Evolutionary conservation across 2,113 vertebrate genomes (phyloP).

Genomic region (Lampris megalopsis): DNA sequence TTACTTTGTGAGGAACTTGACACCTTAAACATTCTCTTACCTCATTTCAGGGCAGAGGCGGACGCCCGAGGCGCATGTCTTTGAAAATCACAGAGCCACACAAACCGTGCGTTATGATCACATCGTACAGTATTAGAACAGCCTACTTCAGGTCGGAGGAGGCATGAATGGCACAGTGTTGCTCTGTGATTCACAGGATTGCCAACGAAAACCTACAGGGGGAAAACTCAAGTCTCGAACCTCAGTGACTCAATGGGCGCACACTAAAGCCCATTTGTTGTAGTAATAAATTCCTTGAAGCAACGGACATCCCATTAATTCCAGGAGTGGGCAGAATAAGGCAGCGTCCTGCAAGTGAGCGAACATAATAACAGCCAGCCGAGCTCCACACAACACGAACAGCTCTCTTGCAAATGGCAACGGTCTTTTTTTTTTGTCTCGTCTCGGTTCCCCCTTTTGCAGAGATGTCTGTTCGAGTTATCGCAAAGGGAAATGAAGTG

Average conservation of each 20-base stretch:
- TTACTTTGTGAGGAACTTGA: slow-evolving; percentile 36
- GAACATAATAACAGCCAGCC: background rate
- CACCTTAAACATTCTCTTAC: slow-evolving; percentile 3
- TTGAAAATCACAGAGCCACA: slow-evolving; percentile 50
- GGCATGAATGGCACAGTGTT: background rate
- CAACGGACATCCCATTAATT: slow-evolving; percentile 23
- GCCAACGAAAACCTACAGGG: slow-evolving; percentile 36
- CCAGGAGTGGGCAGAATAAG: slow-evolving; percentile 24
- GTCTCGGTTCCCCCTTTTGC: slow-evolving; percentile 5
- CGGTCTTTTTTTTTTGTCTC: slow-evolving; percentile 8
- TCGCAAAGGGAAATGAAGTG: background rate
- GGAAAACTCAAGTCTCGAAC: slow-evolving; percentile 33
- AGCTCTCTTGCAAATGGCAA: slow-evolving; percentile 16
- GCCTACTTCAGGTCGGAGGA: slow-evolving; percentile 20
- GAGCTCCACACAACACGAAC: background rate
- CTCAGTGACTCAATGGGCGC: background rate
- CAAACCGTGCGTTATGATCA: slow-evolving; percentile 45
- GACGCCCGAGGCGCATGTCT: slow-evolving; percentile 7
- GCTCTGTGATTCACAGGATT: slow-evolving; percentile 24
- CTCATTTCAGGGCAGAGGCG: background rate
- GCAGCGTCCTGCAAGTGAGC: slow-evolving; percentile 9
- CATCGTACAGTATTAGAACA: slow-evolving; percentile 15
- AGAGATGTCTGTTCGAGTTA: slow-evolving; percentile 22
- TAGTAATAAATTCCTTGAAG: slow-evolving; percentile 35
- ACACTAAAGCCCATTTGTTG: slow-evolving; percentile 10